Evolutionary conservation across 2,113 vertebrate species (phyloP).

Genomic region (Prunella himalayana): DNA sequence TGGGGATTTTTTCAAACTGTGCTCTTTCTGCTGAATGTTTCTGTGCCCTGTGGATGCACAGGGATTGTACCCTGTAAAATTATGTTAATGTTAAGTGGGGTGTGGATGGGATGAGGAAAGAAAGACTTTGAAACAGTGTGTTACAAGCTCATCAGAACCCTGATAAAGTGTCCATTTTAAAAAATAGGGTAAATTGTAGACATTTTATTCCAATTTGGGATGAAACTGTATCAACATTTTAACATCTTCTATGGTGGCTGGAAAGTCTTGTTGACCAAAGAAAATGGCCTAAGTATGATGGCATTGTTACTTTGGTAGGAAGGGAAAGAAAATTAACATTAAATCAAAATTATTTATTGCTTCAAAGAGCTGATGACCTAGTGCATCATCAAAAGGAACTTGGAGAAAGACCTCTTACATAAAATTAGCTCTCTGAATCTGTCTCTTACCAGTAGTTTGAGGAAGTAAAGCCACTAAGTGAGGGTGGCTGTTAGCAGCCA

Average conservation of each 20-base stretch:
- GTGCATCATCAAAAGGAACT: background rate
- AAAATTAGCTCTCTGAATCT: background rate
- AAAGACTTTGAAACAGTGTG: background rate
- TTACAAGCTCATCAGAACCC: background rate
- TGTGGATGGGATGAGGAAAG: background rate
- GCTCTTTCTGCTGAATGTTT: background rate
- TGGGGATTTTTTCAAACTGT: background rate
- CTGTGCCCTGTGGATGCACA: background rate
- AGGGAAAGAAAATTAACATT: background rate
- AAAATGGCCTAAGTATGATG: background rate
- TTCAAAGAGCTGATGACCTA: background rate
- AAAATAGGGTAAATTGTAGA: background rate
- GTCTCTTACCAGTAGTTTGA: background rate
- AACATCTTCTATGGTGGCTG: background rate
- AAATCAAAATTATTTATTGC: background rate
- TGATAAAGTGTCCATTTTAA: background rate
- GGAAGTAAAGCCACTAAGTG: background rate
- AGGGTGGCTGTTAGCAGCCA: background rate
- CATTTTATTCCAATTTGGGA: background rate
- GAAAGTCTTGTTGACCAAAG: background rate
- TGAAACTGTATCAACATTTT: background rate
- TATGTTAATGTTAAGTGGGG: background rate
- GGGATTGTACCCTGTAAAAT: background rate
- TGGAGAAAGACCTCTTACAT: background rate
- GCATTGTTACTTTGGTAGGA: background rate